These are phyloP conservation scores for Chondrilla cf. caribensis DNA, from an alignment of 37 sponge, comb jelly and placozoan genomes.

Conservation along the genomic window DNA sequence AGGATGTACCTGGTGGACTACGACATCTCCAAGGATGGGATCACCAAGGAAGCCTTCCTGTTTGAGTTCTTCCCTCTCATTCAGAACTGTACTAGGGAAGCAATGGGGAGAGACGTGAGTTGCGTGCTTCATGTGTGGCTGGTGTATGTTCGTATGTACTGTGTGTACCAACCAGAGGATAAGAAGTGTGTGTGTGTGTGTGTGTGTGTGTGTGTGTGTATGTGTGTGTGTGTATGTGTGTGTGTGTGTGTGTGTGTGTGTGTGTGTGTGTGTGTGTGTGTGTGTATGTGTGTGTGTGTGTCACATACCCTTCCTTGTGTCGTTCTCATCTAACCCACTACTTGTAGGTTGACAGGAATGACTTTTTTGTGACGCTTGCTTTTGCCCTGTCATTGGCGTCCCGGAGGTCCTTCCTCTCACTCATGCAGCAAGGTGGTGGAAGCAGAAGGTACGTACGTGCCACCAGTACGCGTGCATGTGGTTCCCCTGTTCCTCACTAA, in stretches of 20 bases:
- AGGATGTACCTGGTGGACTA: constrained; percentile 47
- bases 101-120: background rate
- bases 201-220: too few relatives aligned
- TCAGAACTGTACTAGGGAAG: constrained; percentile 10
- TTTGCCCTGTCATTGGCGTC: constrained; percentile 62
- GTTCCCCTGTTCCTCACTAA: too few relatives aligned
- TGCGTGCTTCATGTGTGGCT: background rate
- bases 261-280: too few relatives aligned
- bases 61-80: constrained; percentile 38
- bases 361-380: constrained; percentile 56
- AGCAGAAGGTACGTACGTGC: constrained; percentile 41
- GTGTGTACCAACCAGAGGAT: background rate
- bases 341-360: constrained; percentile 4
- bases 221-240: too few relatives aligned
- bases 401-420: constrained; percentile 59
- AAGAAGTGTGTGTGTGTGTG: too few relatives aligned
- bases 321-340: too few relatives aligned
- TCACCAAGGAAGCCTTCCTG: constrained; percentile 33
- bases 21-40: constrained; percentile 22
- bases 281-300: too few relatives aligned
- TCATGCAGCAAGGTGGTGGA: constrained; percentile 41
- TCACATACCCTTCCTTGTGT: too few relatives aligned
- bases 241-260: too few relatives aligned
- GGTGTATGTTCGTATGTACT: background rate
- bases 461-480: too few relatives aligned